A percentile compares a stretch with the other conserved stretches of the same genome.
Evolutionary conservation across 2,113 vertebrate species (phyloP).

Genomic region (Hydrochoerus hydrochaeris): DNA sequence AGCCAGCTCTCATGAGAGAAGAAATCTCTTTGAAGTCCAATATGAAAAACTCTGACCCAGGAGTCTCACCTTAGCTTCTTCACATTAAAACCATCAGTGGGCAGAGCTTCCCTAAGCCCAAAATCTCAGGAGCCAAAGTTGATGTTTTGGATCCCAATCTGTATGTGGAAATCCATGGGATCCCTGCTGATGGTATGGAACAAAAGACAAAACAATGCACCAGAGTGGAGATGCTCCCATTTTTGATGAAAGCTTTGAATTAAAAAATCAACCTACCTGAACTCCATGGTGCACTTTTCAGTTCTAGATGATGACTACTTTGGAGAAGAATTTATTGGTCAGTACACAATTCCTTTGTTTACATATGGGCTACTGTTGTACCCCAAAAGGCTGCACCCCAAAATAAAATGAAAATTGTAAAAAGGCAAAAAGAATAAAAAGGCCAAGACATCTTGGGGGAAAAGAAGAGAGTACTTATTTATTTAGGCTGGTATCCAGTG

Average conservation of each 20-base stretch:
- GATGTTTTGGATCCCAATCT: conserved; percentile 98
- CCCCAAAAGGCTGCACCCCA: too few relatives aligned
- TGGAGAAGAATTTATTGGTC: conserved; percentile 97
- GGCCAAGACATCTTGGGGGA: too few relatives aligned
- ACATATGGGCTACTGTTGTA: conserved; percentile 92
- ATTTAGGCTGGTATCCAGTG: too few relatives aligned
- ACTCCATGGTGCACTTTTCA: conserved; percentile 97
- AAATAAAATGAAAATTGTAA: too few relatives aligned
- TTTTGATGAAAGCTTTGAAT: conserved; percentile 99
- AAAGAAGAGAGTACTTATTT: too few relatives aligned
- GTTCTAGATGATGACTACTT: conserved; percentile 98
- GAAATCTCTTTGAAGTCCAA: conserved; percentile 98
- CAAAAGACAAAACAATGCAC: conserved; percentile 96
- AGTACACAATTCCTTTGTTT: conserved; percentile 98
- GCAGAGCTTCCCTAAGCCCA: conserved; percentile 98
- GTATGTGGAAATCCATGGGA: conserved; percentile 98
- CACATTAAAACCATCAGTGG: conserved; percentile 99
- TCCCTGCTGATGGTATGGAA: conserved; percentile 97
- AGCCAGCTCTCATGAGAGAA: conserved; percentile 86
- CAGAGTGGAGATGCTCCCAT: conserved; percentile 98
- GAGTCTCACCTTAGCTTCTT: conserved; percentile 97
- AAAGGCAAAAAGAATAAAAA: too few relatives aligned
- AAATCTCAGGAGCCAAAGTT: conserved; percentile 98
- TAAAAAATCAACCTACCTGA: conserved; percentile 98
- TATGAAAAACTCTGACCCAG: conserved; percentile 97